These are phyloP conservation scores for Zaprionus gabonicus DNA, from an alignment of 1,140 invertebrate species.

Conservation along the genomic window DNA sequence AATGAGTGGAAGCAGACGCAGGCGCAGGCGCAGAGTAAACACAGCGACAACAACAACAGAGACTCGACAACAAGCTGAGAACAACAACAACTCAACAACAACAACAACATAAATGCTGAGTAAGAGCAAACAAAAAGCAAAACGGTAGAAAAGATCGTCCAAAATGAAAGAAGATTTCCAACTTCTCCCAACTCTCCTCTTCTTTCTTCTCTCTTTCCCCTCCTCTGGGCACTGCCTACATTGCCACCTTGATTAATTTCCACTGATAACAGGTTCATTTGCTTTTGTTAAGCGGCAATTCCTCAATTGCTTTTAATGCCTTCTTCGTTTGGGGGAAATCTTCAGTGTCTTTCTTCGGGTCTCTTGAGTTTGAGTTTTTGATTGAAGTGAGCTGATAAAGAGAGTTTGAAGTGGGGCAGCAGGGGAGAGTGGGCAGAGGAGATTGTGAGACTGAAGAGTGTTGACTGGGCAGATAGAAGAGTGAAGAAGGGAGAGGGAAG, in stretches of 20 bases:
- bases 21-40: slow-evolving; percentile 25
- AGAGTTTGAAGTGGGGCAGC: background rate
- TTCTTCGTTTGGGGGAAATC: slow-evolving; percentile 1
- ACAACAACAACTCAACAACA: slow-evolving; percentile 19
- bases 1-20: slow-evolving; percentile 56
- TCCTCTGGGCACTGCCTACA: background rate
- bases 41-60: slow-evolving; percentile 17
- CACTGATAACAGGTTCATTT: slow-evolving; percentile 83
- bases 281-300: slow-evolving; percentile 78
- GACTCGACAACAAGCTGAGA: slow-evolving; percentile 16
- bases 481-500: background rate
- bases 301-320: slow-evolving; percentile 70
- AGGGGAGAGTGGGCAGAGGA: background rate
- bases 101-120: slow-evolving; percentile 71
- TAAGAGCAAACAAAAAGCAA: slow-evolving; percentile 68
- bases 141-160: slow-evolving; percentile 25
- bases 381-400: slow-evolving; percentile 53
- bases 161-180: slow-evolving; percentile 3
- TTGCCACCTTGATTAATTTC: slow-evolving; percentile 74
- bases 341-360: background rate
- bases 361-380: slow-evolving; percentile 26
- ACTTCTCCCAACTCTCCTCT: background rate
- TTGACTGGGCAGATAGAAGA: background rate
- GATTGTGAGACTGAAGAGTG: background rate
- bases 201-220: background rate